phyloP scores from a whole-genome alignment of 2,888 invertebrate species.

The Vandiemenella viatica region DNA sequence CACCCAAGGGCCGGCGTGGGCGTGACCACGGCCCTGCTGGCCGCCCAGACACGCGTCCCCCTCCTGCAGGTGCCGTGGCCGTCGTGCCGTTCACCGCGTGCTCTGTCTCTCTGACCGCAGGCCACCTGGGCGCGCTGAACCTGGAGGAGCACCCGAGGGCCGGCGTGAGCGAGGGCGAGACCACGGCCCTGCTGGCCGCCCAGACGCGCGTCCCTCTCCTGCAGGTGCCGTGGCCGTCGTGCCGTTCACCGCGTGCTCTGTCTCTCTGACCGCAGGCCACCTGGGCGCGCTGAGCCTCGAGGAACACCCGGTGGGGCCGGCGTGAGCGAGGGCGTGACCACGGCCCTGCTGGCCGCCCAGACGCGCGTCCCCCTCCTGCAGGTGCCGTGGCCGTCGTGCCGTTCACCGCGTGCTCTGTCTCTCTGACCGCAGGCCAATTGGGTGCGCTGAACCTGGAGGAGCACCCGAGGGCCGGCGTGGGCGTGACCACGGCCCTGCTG shows the following conservation, averaged over 20 bases:
- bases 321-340: constrained; percentile 36
- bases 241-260: too few species aligned
- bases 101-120: too few species aligned
- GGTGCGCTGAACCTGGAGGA: too few species aligned
- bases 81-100: too few species aligned
- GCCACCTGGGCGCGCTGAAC: too few species aligned
- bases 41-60: constrained; percentile 34
- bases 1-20: constrained; percentile 39
- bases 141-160: too few species aligned
- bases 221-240: constrained; percentile 29
- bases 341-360: constrained; percentile 35
- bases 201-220: constrained; percentile 35
- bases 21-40: constrained; percentile 34
- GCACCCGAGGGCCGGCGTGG: constrained; percentile 39
- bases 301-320: too few species aligned
- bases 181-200: constrained; percentile 33
- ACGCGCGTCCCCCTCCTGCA: constrained; percentile 34
- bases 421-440: too few species aligned
- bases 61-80: constrained; percentile 32
- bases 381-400: constrained; percentile 35
- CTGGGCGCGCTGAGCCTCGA: too few species aligned
- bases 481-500: constrained; percentile 34
- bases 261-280: too few species aligned
- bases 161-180: constrained; percentile 38
- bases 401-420: constrained; percentile 37